Percentiles rank a stretch among this genome's conserved stretches.
Conservation (phyloP, 2,797 vertebrate species). For the Lacerta bilineata region DNA sequence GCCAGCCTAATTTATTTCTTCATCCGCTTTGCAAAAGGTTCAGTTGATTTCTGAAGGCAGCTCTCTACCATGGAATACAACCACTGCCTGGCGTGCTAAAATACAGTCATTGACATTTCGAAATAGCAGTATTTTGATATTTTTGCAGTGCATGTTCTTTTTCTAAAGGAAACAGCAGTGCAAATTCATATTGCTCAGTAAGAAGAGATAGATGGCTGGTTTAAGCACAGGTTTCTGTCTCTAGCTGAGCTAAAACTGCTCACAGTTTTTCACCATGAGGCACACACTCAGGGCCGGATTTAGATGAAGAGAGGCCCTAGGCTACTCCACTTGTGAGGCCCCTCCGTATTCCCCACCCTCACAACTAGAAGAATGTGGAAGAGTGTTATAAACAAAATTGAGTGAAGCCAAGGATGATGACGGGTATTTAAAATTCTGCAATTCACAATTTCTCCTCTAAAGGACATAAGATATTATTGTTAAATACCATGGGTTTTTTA, state of each 20-base stretch:
- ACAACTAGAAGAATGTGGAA: too few relatives aligned
- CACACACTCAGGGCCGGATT: background rate
- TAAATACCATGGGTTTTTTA: too few relatives aligned
- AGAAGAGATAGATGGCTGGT: background rate
- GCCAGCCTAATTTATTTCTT: slow-evolving; percentile 51
- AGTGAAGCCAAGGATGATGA: too few relatives aligned
- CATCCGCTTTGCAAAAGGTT: slow-evolving; percentile 33
- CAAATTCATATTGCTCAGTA: background rate
- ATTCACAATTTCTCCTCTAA: too few relatives aligned
- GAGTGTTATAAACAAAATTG: too few relatives aligned
- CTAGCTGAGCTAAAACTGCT: background rate
- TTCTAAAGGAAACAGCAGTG: background rate
- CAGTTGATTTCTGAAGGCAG: slow-evolving; percentile 49
- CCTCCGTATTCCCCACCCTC: too few relatives aligned
- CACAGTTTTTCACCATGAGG: background rate
- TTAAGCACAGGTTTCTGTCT: background rate
- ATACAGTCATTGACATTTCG: slow-evolving; percentile 20
- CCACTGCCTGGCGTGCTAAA: slow-evolving; percentile 43
- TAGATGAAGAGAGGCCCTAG: too few relatives aligned
- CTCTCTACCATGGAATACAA: slow-evolving; percentile 51
- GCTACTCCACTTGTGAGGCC: too few relatives aligned
- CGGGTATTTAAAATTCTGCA: too few relatives aligned
- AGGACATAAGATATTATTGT: too few relatives aligned
- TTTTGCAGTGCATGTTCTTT: background rate
- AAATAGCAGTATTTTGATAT: slow-evolving; percentile 25